phyloP scores from a whole-genome alignment of 2,888 invertebrate genomes.

The Aelia acuminata region DNA sequence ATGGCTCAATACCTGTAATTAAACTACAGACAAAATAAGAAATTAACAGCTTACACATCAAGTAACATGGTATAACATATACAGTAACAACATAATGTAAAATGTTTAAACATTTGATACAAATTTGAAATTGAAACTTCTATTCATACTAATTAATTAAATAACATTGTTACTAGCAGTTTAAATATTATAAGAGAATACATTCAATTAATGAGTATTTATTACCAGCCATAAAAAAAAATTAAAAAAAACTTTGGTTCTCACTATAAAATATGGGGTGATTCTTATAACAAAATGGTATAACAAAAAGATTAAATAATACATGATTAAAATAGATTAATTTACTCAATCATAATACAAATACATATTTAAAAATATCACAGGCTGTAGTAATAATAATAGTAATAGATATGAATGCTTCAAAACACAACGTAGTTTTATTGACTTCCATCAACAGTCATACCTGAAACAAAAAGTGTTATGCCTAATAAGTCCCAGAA shows the following conservation, averaged over 20 bases:
- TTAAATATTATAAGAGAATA: not conserved
- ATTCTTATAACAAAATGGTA: not conserved
- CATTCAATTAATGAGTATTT: not conserved
- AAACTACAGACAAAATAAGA: not conserved
- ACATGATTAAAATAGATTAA: not conserved
- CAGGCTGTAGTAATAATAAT: not conserved
- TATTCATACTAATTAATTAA: not conserved
- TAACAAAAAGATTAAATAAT: not conserved
- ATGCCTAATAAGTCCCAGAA: not conserved
- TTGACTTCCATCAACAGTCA: not conserved
- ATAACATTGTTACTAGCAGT: not conserved
- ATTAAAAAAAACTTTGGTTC: not conserved
- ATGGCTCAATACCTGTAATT: not conserved
- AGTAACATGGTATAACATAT: not conserved
- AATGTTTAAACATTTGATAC: not conserved
- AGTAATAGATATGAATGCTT: slow-evolving; percentile 4
- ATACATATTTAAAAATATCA: not conserved
- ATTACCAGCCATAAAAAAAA: not conserved
- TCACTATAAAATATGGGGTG: not conserved
- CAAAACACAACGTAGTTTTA: not conserved
- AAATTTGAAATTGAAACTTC: not conserved
- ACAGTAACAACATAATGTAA: not conserved
- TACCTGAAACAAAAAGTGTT: slow-evolving; percentile 14
- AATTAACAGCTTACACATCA: not conserved
- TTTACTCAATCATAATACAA: not conserved